These are phyloP conservation scores for Camarhynchus parvulus DNA, from an alignment of 2,113 vertebrate species.

Conservation along the genomic window DNA sequence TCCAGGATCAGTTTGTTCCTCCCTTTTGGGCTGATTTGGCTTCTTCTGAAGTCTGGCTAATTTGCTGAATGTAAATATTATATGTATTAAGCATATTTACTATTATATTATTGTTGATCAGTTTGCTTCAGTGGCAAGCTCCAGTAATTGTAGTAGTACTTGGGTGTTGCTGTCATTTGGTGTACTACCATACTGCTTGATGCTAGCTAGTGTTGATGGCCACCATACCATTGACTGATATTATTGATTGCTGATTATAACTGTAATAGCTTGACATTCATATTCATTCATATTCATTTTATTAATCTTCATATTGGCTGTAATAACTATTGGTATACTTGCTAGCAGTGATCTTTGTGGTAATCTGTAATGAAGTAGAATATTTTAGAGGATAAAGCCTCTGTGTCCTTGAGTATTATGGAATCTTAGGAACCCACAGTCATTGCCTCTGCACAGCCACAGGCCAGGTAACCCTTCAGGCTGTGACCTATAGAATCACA, in stretches of 20 bases:
- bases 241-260: neutral
- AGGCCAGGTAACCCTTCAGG: neutral
- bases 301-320: neutral
- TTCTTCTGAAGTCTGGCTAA: neutral
- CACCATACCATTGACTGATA: neutral
- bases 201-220: neutral
- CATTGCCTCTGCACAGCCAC: accelerated
- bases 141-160: neutral
- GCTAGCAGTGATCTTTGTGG: neutral
- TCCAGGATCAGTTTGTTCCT: neutral
- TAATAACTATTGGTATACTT: neutral
- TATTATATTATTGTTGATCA: neutral
- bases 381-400: neutral
- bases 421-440: neutral
- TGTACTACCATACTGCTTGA: neutral
- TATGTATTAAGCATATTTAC: neutral
- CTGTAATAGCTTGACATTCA: neutral
- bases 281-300: neutral
- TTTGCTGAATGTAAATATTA: neutral
- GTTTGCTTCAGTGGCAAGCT: neutral
- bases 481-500: neutral
- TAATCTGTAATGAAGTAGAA: neutral
- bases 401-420: neutral
- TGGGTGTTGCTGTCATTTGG: neutral
- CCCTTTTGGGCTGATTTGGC: neutral